Evolutionary conservation across 2,888 invertebrate genomes (phyloP).

Genomic region (Caenorhabditis macrosperma): DNA sequence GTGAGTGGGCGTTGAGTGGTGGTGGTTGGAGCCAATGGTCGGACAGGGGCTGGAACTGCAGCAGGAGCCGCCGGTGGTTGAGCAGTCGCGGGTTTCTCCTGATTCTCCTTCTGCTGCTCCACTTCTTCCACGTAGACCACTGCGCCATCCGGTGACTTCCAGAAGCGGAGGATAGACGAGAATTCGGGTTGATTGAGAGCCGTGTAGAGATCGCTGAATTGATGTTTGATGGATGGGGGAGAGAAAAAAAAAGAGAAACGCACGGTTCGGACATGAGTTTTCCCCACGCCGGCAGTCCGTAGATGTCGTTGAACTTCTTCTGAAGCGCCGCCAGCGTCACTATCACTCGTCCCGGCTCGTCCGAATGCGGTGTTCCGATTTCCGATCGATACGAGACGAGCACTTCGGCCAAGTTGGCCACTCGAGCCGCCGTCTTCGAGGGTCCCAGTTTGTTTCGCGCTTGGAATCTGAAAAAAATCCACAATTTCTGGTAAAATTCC

Average conservation of each 20-base stretch:
- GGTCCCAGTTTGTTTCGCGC: constrained; percentile 27
- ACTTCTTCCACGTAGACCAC: constrained; percentile 30
- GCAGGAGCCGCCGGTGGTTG: not conserved
- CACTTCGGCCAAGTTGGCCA: constrained; percentile 31
- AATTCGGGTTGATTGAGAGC: constrained; percentile 8
- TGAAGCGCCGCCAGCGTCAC: constrained; percentile 22
- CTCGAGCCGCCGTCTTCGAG: constrained; percentile 13
- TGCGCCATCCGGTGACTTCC: constrained; percentile 6
- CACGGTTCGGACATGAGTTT: constrained; percentile 38
- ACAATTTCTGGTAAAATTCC: too few species aligned
- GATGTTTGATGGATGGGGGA: too few species aligned
- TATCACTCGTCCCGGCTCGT: constrained; percentile 9
- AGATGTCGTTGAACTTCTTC: constrained; percentile 20
- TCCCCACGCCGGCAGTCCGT: constrained; percentile 48
- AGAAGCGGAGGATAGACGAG: constrained; percentile 12
- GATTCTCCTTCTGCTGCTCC: not conserved
- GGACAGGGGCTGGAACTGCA: not conserved
- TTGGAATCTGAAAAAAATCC: constrained; percentile 11
- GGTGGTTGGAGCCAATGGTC: too few species aligned
- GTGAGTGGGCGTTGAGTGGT: too few species aligned
- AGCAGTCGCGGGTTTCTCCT: not conserved
- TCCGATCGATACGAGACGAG: constrained; percentile 12
- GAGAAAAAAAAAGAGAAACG: not conserved
- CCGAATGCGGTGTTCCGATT: constrained; percentile 26
- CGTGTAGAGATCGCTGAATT: constrained; percentile 30